A percentile compares a stretch with the other conserved stretches of the same genome.
Evolutionary conservation across 1,140 invertebrate genomes (phyloP).

Genomic region (Phthorimaea operculella): DNA sequence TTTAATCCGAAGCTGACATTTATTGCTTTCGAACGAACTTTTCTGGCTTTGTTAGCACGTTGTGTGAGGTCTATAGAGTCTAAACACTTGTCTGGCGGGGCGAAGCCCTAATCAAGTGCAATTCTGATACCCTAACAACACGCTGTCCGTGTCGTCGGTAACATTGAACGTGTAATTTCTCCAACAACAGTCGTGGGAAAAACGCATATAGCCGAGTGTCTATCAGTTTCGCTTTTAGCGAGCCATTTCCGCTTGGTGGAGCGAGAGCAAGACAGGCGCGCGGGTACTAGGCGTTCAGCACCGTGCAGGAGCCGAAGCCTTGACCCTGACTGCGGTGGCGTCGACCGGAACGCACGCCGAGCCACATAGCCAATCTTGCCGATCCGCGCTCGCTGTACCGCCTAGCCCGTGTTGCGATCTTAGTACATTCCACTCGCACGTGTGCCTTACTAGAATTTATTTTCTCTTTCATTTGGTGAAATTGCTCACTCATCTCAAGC

Average conservation of each 20-base stretch:
- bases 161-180: slow-evolving; percentile 6
- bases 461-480: slow-evolving; percentile 42
- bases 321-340: slow-evolving; percentile 64
- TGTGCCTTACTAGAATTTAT: slow-evolving; percentile 44
- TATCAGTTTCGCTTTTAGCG: slow-evolving; percentile 49
- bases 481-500: slow-evolving; percentile 17
- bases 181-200: slow-evolving; percentile 32
- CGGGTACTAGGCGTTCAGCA: slow-evolving; percentile 53
- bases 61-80: slow-evolving; percentile 18
- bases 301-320: slow-evolving; percentile 58
- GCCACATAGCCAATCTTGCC: slow-evolving; percentile 54
- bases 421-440: slow-evolving; percentile 47
- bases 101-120: slow-evolving; percentile 7
- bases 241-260: slow-evolving; percentile 36
- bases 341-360: slow-evolving; percentile 63
- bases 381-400: slow-evolving; percentile 34
- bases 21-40: slow-evolving; percentile 16
- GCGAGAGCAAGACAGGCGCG: slow-evolving; percentile 30
- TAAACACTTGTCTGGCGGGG: slow-evolving; percentile 12
- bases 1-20: slow-evolving; percentile 23
- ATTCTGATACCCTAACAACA: neutral
- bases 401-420: slow-evolving; percentile 46
- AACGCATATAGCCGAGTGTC: slow-evolving; percentile 15
- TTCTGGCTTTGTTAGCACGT: slow-evolving; percentile 13
- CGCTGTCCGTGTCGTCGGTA: slow-evolving; percentile 6